Base-by-base conservation (phyloP, 2,888 invertebrate genomes). In the Oligia strigilis region DNA sequence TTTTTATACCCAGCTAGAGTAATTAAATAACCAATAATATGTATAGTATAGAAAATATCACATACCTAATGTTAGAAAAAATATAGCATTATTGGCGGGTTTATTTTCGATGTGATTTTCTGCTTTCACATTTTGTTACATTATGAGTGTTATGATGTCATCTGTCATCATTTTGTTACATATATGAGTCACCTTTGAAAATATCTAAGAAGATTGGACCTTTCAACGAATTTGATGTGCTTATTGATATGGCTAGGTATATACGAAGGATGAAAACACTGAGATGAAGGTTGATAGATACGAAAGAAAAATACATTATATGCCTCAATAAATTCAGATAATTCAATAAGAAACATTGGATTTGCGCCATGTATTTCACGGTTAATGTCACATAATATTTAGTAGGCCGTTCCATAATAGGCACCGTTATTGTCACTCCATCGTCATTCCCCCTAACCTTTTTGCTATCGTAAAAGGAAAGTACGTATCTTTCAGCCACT, bases 401-500 rank as follows among this genome's bases (percentile, higher is more conserved):
- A 23, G 60, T 74, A 66, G 40, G 40, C 40, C 3, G 6, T 17
- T 49, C 49, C 19, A 29, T 29, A 64, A 69, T 17, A 43, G n/a
- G n/a, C 11, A 43, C 11, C 80, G 52, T 66, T 66, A 81, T 72
- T 81, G 60, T 64, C 77, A 74, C 72, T 66, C 6, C 8, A 58
- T 66, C 11, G n/a, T 19, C 66, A 36, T 67, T 66, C 66, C 73
- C 73, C 70, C 52, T 75, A 75, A 76, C 73, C 43, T 64, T 77
- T 73, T 66, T 29, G 43, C 14, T 64, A 66, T 81, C 77, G 62
- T 81, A 67, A 77, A 71, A 69, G 77, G 69, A 29, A 66, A 77
- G 70, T 60, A 81, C 49, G 36, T 58, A 29, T 71, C 66, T 81
- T 77, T 81, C 77, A 77, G 40, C 58, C 85, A 74, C 64, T 84